These are phyloP conservation scores for Brachypalpus laphriformis DNA, from an alignment of 2,888 invertebrate genomes.

Conservation along the genomic window DNA sequence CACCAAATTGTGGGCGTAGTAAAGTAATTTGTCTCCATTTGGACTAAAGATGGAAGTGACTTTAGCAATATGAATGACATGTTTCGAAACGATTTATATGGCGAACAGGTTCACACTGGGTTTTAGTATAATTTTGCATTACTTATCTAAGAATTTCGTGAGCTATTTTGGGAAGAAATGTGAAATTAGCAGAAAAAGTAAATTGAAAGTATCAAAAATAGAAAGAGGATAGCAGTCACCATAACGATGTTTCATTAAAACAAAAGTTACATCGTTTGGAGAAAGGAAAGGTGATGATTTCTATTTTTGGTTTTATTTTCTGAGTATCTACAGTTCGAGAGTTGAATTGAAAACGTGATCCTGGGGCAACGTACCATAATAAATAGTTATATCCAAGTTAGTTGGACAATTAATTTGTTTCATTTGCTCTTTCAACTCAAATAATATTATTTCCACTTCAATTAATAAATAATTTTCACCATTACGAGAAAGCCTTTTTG, in stretches of 20 bases:
- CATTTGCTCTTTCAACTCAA: not conserved
- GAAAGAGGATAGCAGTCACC: no score
- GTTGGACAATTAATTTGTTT: not conserved
- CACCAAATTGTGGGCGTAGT: not conserved
- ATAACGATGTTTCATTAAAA: not conserved
- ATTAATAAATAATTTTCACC: not conserved
- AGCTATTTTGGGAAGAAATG: not conserved
- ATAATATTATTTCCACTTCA: not conserved
- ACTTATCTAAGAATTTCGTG: not conserved
- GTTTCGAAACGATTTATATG: not conserved
- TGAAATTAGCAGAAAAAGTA: not conserved
- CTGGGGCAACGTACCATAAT: not conserved
- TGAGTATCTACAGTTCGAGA: not conserved
- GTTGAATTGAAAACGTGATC: not conserved
- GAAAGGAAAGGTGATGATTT: not conserved
- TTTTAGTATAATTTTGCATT: not conserved
- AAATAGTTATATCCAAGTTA: not conserved
- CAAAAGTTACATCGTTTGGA: not conserved
- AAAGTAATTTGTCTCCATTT: slow-evolving; percentile 29
- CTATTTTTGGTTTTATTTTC: not conserved
- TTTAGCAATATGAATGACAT: not conserved
- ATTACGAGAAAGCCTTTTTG: no score
- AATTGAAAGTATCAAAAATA: not conserved
- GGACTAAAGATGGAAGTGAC: not conserved
- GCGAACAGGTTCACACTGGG: not conserved